These are phyloP conservation scores for Limonius californicus DNA, from an alignment of 1,140 invertebrate genomes.

Conservation along the genomic window DNA sequence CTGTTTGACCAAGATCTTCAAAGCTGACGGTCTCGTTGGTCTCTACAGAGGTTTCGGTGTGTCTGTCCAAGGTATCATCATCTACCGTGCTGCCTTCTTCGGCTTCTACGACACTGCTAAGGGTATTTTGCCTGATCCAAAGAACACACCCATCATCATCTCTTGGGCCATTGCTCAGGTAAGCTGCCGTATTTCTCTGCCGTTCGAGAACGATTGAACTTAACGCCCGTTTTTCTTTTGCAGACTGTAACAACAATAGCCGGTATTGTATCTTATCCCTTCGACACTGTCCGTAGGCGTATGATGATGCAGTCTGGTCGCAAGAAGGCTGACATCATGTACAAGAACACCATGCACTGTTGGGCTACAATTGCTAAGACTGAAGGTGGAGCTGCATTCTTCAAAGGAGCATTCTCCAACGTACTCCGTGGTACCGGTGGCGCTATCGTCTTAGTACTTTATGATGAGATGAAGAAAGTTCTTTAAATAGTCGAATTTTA, in stretches of 20 bases:
- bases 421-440: constrained; percentile 75
- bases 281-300: constrained; percentile 83
- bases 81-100: constrained; percentile 88
- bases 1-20: constrained; percentile 79
- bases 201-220: too few species aligned
- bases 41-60: constrained; percentile 89
- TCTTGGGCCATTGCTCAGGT: constrained; percentile 83
- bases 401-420: constrained; percentile 80
- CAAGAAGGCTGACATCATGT: constrained; percentile 61
- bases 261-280: constrained; percentile 77
- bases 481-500: constrained; percentile 46
- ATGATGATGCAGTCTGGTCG: constrained; percentile 88
- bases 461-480: constrained; percentile 71
- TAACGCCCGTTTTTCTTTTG: constrained; percentile 18
- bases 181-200: too few species aligned
- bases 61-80: constrained; percentile 85
- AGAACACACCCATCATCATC: constrained; percentile 71
- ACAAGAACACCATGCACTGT: constrained; percentile 71
- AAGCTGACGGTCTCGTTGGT: constrained; percentile 75
- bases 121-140: constrained; percentile 79
- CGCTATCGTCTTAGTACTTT: constrained; percentile 73
- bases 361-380: constrained; percentile 64
- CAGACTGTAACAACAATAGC: constrained; percentile 46
- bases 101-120: constrained; percentile 91
- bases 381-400: constrained; percentile 69